phyloP scores from a whole-genome alignment of 2,888 invertebrate species.

The Tetramorium bicarinatum region DNA sequence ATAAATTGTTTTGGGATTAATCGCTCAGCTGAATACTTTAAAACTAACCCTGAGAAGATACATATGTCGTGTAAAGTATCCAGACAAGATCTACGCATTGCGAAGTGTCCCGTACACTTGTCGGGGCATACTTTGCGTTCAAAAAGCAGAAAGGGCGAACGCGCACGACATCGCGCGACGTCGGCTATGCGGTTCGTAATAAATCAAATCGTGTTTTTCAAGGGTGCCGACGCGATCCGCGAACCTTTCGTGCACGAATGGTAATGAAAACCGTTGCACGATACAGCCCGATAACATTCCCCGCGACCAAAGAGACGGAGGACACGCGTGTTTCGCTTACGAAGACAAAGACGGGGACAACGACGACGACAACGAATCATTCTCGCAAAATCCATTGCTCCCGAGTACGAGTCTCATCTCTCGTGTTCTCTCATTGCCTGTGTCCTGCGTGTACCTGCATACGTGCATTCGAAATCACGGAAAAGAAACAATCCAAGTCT shows the following conservation, averaged over 20 bases:
- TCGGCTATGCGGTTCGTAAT: slow-evolving; percentile 72
- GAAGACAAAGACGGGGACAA: slow-evolving; percentile 68
- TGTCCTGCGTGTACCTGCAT: slow-evolving; percentile 63
- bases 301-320: slow-evolving; percentile 78
- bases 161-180: slow-evolving; percentile 62
- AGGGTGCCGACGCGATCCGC: slow-evolving; percentile 64
- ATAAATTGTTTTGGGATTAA: slow-evolving; percentile 27
- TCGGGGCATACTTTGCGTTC: slow-evolving; percentile 60
- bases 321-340: slow-evolving; percentile 80
- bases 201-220: slow-evolving; percentile 84
- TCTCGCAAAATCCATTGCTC: slow-evolving; percentile 69
- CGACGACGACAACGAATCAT: slow-evolving; percentile 63
- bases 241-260: slow-evolving; percentile 79
- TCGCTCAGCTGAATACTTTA: slow-evolving; percentile 11
- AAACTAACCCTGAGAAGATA: slow-evolving; percentile 18
- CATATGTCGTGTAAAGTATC: slow-evolving; percentile 40
- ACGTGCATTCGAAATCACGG: slow-evolving; percentile 40
- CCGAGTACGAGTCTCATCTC: slow-evolving; percentile 67
- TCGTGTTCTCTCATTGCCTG: slow-evolving; percentile 75
- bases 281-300: slow-evolving; percentile 85
- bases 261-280: slow-evolving; percentile 84
- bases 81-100: slow-evolving; percentile 52
- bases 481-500: background rate
- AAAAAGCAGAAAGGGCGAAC: slow-evolving; percentile 61
- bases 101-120: slow-evolving; percentile 55